Evolutionary conservation across 2,888 invertebrate species (phyloP).

Genomic region (Mesoligia furuncula): DNA sequence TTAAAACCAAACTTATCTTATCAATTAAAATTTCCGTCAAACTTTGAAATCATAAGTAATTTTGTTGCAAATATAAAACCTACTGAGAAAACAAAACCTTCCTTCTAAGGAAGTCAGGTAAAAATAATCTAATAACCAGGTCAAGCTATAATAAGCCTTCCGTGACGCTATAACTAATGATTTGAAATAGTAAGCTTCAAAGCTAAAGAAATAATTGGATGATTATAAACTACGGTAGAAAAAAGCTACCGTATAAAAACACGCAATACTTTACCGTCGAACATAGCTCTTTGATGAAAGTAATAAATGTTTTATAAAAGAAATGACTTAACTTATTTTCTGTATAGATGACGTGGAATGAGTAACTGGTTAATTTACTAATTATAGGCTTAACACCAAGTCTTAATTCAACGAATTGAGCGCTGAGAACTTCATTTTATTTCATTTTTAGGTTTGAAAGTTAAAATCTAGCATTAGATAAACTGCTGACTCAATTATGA

Average conservation of each 20-base stretch:
- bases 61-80: slow-evolving; percentile 6
- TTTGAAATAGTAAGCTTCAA: slow-evolving; percentile 54
- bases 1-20: background rate
- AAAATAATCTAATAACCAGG: slow-evolving; percentile 38
- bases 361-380: slow-evolving; percentile 7
- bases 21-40: background rate
- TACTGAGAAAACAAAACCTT: background rate
- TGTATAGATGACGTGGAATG: slow-evolving; percentile 1
- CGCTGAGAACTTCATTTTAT: background rate
- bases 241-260: slow-evolving; percentile 35
- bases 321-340: slow-evolving; percentile 26
- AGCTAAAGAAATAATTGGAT: slow-evolving; percentile 52
- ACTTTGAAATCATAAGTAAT: background rate
- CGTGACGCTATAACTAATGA: slow-evolving; percentile 57
- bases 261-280: slow-evolving; percentile 47
- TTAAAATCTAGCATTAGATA: background rate
- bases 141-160: slow-evolving; percentile 53
- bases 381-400: background rate
- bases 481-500: background rate
- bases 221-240: slow-evolving; percentile 45
- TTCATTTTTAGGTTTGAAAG: background rate
- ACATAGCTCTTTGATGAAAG: slow-evolving; percentile 37
- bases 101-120: background rate
- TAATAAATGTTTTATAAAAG: slow-evolving; percentile 33
- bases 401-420: background rate